These are phyloP conservation scores for Sepiola atlantica DNA, from an alignment of 2,888 invertebrate species.

Conservation along the genomic window DNA sequence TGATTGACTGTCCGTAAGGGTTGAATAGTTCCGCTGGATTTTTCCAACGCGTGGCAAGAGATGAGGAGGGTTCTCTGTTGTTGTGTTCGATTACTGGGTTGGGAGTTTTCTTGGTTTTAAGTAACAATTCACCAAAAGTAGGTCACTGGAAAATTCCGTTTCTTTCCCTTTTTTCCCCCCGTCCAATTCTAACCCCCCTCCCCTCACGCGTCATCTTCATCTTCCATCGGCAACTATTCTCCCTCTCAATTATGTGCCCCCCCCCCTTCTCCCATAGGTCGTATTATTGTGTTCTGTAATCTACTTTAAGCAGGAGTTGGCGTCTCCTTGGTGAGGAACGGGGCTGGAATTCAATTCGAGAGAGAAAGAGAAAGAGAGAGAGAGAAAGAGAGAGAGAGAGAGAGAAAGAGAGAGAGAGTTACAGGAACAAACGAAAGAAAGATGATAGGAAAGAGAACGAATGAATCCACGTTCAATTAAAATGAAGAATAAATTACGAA, in stretches of 20 bases:
- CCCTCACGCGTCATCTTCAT: neutral
- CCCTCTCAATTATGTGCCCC: neutral
- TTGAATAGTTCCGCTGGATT: neutral
- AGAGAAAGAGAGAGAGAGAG: neutral
- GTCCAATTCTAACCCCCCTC: neutral
- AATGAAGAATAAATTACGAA: neutral
- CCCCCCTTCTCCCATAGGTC: neutral
- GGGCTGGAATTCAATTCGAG: neutral
- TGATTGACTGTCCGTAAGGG: neutral
- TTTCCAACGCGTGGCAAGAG: neutral
- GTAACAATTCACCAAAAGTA: neutral
- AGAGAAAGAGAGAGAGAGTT: neutral
- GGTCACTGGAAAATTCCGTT: neutral
- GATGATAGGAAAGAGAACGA: neutral
- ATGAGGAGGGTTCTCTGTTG: neutral
- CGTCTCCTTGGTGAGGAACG: neutral
- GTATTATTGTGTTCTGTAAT: neutral
- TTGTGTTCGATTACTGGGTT: neutral
- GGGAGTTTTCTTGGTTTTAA: neutral
- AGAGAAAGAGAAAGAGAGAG: neutral
- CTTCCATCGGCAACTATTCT: neutral
- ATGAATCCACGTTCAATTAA: neutral
- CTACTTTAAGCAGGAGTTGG: neutral
- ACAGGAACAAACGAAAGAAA: too few relatives aligned
- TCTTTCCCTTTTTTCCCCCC: neutral